A percentile compares a stretch with the other conserved stretches of the same genome.
phyloP scores from a whole-genome alignment of 2,888 invertebrate species.

The Xestia c-nigrum region DNA sequence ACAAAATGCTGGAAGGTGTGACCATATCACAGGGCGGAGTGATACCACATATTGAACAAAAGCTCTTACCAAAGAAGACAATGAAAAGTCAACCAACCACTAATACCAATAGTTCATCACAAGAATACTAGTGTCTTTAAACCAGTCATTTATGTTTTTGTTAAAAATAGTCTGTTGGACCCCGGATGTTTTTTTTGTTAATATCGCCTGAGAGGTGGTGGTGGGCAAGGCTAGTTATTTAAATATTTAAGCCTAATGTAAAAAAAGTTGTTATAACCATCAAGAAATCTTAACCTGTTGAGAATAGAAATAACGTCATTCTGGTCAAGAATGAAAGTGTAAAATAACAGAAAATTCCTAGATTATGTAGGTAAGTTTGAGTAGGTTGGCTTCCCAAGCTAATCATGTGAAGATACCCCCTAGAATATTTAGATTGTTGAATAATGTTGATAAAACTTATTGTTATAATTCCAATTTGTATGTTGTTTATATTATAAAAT shows the following conservation, averaged over 20 bases:
- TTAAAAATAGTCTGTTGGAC: not conserved
- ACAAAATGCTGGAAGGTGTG: conserved; percentile 94
- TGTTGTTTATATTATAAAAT: conserved; percentile 9
- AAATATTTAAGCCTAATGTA: not conserved
- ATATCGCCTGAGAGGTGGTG: not conserved
- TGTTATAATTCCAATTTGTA: conserved; percentile 2
- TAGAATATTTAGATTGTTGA: conserved; percentile 23
- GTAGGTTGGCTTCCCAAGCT: conserved; percentile 29
- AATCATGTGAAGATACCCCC: conserved; percentile 26
- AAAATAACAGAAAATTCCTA: not conserved
- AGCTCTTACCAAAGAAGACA: conserved; percentile 94
- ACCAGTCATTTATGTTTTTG: not conserved
- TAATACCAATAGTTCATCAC: conserved; percentile 67
- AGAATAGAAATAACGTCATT: conserved; percentile 22
- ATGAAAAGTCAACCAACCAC: conserved; percentile 48
- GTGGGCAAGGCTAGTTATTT: not conserved
- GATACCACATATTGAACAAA: conserved; percentile 94
- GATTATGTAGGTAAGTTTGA: conserved; percentile 4
- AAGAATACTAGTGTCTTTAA: conserved; percentile 69
- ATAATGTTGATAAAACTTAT: conserved; percentile 21
- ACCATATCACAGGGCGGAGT: conserved; percentile 97
- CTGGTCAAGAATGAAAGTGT: conserved; percentile 36
- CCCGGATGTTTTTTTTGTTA: not conserved
- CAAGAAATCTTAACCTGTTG: not conserved
- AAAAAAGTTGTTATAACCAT: not conserved